Evolutionary conservation across 2,113 vertebrate species (phyloP).

Genomic region (Cryptomyrus ogoouensis): DNA sequence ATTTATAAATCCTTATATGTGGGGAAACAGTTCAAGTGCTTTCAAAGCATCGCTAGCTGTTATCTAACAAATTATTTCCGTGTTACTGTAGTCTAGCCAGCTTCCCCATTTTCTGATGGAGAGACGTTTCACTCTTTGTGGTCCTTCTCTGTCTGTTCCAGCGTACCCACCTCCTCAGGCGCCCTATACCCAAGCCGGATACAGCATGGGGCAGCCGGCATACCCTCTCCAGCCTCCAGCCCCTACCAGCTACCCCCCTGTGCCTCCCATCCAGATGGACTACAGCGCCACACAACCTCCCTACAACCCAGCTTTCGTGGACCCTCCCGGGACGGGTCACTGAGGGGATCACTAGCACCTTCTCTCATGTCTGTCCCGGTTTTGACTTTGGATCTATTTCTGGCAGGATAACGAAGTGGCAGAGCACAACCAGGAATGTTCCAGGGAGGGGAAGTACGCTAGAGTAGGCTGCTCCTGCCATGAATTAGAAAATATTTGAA

Average conservation of each 20-base stretch:
- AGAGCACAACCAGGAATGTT: not conserved
- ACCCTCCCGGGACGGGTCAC: constrained; percentile 59
- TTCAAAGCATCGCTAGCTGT: not conserved
- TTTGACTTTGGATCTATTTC: not conserved
- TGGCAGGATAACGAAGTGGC: not conserved
- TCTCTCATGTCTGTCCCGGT: not conserved
- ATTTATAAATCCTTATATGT: not conserved
- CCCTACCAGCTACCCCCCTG: constrained; percentile 25
- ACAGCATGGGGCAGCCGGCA: not conserved
- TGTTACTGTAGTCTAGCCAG: not conserved
- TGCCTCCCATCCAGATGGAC: constrained; percentile 34
- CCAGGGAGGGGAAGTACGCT: not conserved
- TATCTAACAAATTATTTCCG: not conserved
- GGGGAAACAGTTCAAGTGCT: not conserved
- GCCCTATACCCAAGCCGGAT: not conserved
- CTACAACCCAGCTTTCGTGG: constrained; percentile 79
- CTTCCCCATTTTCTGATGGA: not conserved
- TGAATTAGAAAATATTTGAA: not conserved
- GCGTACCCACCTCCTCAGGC: not conserved
- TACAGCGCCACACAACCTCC: constrained; percentile 63
- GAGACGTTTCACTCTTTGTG: not conserved
- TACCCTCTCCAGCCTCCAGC: not conserved
- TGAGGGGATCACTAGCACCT: constrained; percentile 25
- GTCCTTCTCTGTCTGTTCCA: not conserved
- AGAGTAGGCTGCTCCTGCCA: not conserved